phyloP scores from a whole-genome alignment of 2,113 vertebrate genomes.

The Sphyrna mokarran region DNA sequence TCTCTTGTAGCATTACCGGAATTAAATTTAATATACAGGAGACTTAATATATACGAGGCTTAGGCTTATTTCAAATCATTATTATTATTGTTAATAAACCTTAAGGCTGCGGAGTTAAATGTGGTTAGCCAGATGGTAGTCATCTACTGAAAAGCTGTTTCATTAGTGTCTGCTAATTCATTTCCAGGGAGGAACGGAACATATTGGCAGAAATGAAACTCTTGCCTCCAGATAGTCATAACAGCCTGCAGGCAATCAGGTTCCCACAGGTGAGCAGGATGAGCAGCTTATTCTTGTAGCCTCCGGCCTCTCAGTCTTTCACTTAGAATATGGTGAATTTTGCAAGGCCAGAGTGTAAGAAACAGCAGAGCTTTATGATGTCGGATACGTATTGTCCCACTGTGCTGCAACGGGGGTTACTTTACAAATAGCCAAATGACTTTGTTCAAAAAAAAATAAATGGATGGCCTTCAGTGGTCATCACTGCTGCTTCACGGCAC shows the following conservation, averaged over 20 bases:
- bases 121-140: conserved; percentile 25
- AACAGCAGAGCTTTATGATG: background rate
- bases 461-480: background rate
- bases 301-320: background rate
- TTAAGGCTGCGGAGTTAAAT: conserved; percentile 6
- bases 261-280: conserved; percentile 25
- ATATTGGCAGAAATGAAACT: conserved; percentile 35
- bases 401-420: background rate
- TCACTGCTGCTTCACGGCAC: too few relatives aligned
- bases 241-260: conserved; percentile 17
- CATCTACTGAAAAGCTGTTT: conserved; percentile 33
- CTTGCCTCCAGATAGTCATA: conserved; percentile 2
- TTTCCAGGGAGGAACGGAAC: conserved; percentile 26
- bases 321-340: background rate
- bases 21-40: conserved; percentile 29
- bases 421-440: background rate
- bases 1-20: background rate
- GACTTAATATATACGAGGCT: background rate
- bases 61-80: background rate
- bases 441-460: background rate
- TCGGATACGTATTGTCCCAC: background rate
- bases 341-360: background rate
- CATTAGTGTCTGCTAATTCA: conserved; percentile 36
- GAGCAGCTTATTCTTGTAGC: conserved; percentile 1
- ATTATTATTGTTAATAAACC: conserved; percentile 30